Evolutionary conservation across 2,113 vertebrate genomes (phyloP).

Genomic region (Colistium nudipinnis): DNA sequence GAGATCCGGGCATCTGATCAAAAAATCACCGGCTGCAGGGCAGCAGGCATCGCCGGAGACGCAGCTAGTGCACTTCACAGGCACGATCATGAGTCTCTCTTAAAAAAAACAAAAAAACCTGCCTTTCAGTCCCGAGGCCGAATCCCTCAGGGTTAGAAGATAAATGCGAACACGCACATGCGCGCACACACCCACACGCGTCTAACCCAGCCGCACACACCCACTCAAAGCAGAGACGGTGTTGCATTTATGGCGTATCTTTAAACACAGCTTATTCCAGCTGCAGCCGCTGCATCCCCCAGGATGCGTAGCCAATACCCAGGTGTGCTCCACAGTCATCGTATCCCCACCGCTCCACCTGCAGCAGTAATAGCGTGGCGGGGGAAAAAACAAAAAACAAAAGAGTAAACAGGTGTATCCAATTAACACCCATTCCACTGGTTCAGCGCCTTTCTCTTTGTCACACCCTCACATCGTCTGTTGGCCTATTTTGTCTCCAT

Average conservation of each 20-base stretch:
- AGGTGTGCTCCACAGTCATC: constrained; percentile 46
- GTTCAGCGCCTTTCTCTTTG: constrained; percentile 31
- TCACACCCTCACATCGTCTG: constrained; percentile 14
- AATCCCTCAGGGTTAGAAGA: constrained; percentile 29
- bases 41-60: constrained; percentile 10
- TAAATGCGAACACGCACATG: background rate
- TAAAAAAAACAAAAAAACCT: constrained; percentile 13
- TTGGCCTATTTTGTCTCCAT: constrained; percentile 23
- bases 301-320: constrained; percentile 59
- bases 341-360: constrained; percentile 34
- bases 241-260: constrained; percentile 22
- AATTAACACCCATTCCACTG: constrained; percentile 68
- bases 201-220: background rate
- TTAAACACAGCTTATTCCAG: constrained; percentile 49
- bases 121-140: constrained; percentile 31
- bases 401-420: constrained; percentile 55
- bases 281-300: constrained; percentile 32
- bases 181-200: background rate
- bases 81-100: constrained; percentile 8
- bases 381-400: constrained; percentile 41
- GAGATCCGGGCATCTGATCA: constrained; percentile 42
- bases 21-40: constrained; percentile 42
- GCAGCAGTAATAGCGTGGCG: constrained; percentile 20
- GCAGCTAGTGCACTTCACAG: constrained; percentile 23
- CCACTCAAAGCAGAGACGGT: constrained; percentile 4